Conservation (phyloP, 2,888 invertebrate genomes). For the Bombylius major region DNA sequence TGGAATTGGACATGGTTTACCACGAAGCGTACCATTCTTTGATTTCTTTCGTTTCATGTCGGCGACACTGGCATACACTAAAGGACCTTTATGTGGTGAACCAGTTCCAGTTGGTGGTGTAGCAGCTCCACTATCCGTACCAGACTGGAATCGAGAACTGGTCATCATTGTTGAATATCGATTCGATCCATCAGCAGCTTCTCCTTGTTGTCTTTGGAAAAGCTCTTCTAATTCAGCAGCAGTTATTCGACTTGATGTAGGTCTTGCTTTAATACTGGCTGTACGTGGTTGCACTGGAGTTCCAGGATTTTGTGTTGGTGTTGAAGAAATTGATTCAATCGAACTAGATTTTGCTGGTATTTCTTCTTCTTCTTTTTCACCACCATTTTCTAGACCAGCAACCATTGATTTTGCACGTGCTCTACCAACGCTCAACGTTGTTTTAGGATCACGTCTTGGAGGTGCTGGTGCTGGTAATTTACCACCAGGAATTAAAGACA, state of each 20-base stretch:
- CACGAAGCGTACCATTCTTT: conserved; percentile 33
- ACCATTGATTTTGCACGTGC: conserved; percentile 89
- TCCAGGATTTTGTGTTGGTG: conserved; percentile 40
- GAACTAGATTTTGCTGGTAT: conserved; percentile 66
- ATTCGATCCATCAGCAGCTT: conserved; percentile 40
- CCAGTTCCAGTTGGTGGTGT: conserved; percentile 45
- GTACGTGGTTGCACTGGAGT: conserved; percentile 67
- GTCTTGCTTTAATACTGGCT: conserved; percentile 81
- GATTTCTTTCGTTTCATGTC: conserved; percentile 78
- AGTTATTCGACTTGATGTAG: conserved; percentile 76
- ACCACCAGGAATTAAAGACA: conserved; percentile 45
- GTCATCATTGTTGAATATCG: conserved; percentile 50
- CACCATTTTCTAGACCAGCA: conserved; percentile 64
- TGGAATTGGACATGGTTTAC: conserved; percentile 36
- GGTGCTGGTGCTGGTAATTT: conserved; percentile 79
- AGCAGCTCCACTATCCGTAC: conserved; percentile 41
- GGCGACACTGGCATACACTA: conserved; percentile 84
- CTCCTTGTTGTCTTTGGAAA: conserved; percentile 73
- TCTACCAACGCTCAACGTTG: conserved; percentile 84
- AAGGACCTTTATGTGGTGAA: conserved; percentile 51
- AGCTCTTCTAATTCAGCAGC: conserved; percentile 86
- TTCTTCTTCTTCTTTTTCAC: conserved; percentile 61
- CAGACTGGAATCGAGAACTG: conserved; percentile 60
- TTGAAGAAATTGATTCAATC: conserved; percentile 57
- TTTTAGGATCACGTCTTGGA: conserved; percentile 86